Percentiles rank a stretch among this genome's conserved stretches.
Evolutionary conservation across 2,888 invertebrate genomes (phyloP).

Genomic region (Rhopalosiphum nymphaeae): DNA sequence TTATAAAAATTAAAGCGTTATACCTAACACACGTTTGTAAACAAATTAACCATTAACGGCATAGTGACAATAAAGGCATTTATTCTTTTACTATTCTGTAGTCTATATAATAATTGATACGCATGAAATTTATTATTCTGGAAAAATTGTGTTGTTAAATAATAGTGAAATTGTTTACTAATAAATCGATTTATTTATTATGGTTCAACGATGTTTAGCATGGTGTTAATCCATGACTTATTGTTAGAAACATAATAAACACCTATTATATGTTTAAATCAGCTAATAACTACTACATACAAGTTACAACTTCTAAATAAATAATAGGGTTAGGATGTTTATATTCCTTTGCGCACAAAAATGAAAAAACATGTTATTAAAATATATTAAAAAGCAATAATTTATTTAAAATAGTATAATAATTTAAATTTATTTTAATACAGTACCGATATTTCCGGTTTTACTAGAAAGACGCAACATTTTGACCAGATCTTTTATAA

Average conservation of each 20-base stretch:
- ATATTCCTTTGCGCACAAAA: background rate
- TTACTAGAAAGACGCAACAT: background rate
- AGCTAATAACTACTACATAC: too few relatives aligned
- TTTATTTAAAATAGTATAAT: background rate
- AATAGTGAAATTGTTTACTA: background rate
- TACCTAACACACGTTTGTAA: background rate
- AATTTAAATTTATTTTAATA: background rate
- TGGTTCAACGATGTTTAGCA: background rate
- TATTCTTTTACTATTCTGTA: background rate
- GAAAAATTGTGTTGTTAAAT: background rate
- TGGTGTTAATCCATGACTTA: background rate
- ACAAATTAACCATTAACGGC: background rate
- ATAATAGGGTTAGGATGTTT: background rate
- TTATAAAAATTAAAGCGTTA: background rate
- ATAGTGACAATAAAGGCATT: background rate
- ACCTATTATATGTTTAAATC: background rate
- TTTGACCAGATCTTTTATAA: background rate
- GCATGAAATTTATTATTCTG: background rate
- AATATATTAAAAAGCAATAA: background rate
- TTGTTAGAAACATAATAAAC: background rate
- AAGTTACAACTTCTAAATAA: too few relatives aligned
- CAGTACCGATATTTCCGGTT: background rate
- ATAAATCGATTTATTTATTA: background rate
- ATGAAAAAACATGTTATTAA: background rate
- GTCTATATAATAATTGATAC: background rate